These are phyloP conservation scores for Seriola aureovittata DNA, from an alignment of 2,113 vertebrate species.

Conservation along the genomic window DNA sequence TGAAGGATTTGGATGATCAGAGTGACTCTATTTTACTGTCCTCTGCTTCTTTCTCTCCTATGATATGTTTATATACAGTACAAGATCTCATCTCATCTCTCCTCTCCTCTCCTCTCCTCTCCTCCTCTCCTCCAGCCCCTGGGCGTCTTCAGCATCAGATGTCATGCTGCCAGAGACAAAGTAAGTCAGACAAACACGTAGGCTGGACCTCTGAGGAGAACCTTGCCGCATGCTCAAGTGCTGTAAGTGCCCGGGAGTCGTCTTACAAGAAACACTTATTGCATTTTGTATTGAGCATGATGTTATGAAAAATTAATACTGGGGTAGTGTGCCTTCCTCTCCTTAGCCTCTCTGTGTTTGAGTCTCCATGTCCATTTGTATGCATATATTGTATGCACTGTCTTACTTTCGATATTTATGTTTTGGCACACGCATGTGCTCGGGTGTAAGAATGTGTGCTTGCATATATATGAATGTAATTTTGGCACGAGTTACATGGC, in stretches of 20 bases:
- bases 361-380: conserved; percentile 29
- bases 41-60: background rate
- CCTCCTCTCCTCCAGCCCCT: conserved; percentile 46
- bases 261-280: conserved; percentile 89
- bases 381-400: conserved; percentile 28
- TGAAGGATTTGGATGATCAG: conserved; percentile 46
- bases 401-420: conserved; percentile 30
- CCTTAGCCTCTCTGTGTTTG: conserved; percentile 50
- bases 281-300: conserved; percentile 87
- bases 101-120: conserved; percentile 6
- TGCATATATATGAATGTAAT: conserved; percentile 12
- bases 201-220: conserved; percentile 72
- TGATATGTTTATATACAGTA: conserved; percentile 13
- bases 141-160: conserved; percentile 73
- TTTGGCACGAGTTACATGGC: conserved; percentile 7
- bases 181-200: conserved; percentile 74
- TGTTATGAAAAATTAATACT: conserved; percentile 88
- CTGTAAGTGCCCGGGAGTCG: conserved; percentile 85
- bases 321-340: conserved; percentile 74
- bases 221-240: conserved; percentile 80
- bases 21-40: conserved; percentile 16
- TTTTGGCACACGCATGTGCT: conserved; percentile 24
- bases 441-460: conserved; percentile 30
- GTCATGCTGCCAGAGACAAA: conserved; percentile 72
- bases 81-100: conserved; percentile 28